Evolutionary conservation across 2,888 invertebrate genomes (phyloP).

Genomic region (Therioaphis trifolii): DNA sequence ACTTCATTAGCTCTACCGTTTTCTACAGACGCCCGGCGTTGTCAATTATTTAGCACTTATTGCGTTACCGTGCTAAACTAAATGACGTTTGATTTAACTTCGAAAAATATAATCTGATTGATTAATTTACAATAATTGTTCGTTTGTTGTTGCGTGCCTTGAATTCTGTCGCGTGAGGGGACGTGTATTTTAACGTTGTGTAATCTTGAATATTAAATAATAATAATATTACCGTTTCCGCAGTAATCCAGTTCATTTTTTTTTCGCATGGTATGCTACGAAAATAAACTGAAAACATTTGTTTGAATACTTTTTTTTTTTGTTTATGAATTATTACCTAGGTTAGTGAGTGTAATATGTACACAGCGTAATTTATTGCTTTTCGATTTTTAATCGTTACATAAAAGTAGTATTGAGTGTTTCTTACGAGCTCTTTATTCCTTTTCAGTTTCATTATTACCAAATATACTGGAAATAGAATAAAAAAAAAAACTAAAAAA

Average conservation of each 20-base stretch:
- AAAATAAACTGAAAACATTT: too few relatives aligned
- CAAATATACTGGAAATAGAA: background rate
- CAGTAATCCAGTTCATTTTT: background rate
- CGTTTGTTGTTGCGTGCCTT: background rate
- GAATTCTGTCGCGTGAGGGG: background rate
- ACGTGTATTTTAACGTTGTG: too few relatives aligned
- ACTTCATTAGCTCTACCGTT: conserved; percentile 3
- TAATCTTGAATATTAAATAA: too few relatives aligned
- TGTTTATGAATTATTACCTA: too few relatives aligned
- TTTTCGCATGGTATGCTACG: too few relatives aligned
- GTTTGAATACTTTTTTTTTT: background rate
- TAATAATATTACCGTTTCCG: background rate
- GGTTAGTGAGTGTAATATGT: too few relatives aligned
- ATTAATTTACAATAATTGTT: background rate
- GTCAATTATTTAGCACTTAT: background rate
- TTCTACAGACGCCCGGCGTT: background rate
- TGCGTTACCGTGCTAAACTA: background rate
- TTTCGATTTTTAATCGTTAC: background rate
- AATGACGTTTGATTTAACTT: background rate
- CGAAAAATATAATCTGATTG: background rate
- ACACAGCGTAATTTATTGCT: too few relatives aligned
- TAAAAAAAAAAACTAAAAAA: background rate
- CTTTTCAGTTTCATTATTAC: background rate
- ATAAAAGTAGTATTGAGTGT: too few relatives aligned
- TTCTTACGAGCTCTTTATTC: background rate